Evolutionary conservation across 2,888 invertebrate species (phyloP), one percentile per base, ranked within the genome.

Genomic region (Amorpha juglandis): DNA sequence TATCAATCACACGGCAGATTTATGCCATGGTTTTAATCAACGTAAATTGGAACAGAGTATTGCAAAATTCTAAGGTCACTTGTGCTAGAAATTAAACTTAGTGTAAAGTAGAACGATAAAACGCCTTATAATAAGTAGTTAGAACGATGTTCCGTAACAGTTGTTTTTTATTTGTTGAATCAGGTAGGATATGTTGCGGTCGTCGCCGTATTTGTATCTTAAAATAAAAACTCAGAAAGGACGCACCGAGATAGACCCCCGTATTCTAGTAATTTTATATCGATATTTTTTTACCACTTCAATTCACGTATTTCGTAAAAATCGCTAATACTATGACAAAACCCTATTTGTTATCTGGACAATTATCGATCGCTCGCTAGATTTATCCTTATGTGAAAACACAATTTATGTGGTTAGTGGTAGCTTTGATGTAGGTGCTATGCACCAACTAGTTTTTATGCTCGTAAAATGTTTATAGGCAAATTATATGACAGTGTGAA

Each of bases 341-440:
- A 33, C 64, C 42, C 55, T 64, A 55, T 21, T 48, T 48, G 64
- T 48, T 65, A 62, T 52, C 65, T 62, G 50, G 51, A 42, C 21
- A 33, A 55, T 21, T 55, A 64, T 64, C 64, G 62, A 65, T 51
- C 38, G 52, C 11, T n/a, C 65, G 64, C 64, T 65, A 63, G 67
- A 67, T 88, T 84, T 86, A 86, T 82, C 74, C 73, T 71, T 77
- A 71, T 72, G 77, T 77, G 63, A 76, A 78, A 68, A 78, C 78
- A 79, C 88, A 82, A 83, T 87, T 86, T 77, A 82, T 72, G 74
- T 75, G n/a, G 33, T 27, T 75, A 75, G 79, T 38, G 38, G 38
- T 38, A 78, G 79, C 81, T 72, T 77, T 73, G 74, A 76, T 71
- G 83, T 83, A 79, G 84, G 84, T 81, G 82, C 84, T 52, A 52